Conservation (phyloP, 2,113 vertebrate species). For the Lanius ludovicianus region DNA sequence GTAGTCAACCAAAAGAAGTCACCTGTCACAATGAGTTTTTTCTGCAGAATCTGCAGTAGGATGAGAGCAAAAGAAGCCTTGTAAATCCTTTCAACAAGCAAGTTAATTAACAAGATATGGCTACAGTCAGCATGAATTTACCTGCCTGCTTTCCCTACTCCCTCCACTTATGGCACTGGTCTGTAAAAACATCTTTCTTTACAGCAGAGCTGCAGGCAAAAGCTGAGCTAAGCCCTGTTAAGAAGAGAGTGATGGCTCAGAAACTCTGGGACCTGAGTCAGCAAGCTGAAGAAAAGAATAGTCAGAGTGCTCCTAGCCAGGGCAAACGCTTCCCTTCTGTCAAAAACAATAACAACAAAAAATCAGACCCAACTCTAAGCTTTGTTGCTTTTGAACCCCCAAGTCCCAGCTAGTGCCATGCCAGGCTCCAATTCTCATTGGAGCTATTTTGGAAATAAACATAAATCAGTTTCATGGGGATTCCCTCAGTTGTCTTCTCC, state of each 20-base stretch:
- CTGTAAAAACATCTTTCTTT: conserved; percentile 22
- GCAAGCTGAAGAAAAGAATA: neutral
- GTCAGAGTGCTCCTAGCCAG: neutral
- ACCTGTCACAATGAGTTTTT: neutral
- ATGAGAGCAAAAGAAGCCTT: conserved; percentile 1
- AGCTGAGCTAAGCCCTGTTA: conserved; percentile 38
- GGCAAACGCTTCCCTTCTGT: neutral
- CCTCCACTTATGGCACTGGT: neutral
- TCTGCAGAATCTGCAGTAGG: neutral
- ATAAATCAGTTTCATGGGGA: neutral
- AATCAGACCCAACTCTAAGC: neutral
- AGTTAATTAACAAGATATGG: conserved; percentile 13
- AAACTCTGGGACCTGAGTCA: conserved; percentile 23
- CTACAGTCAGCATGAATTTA: conserved; percentile 32
- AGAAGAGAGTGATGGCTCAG: conserved; percentile 7
- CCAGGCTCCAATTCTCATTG: neutral
- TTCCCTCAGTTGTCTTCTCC: neutral
- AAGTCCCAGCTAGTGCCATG: neutral
- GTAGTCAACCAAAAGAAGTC: neutral
- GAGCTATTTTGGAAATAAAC: neutral
- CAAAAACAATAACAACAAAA: neutral
- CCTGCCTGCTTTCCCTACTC: neutral
- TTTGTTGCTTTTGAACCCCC: neutral
- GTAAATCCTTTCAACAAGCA: conserved; percentile 21
- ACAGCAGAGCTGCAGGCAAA: conserved; percentile 37